Evolutionary conservation across 2,888 invertebrate species (phyloP), one percentile per base, ranked within the genome.

Genomic region (Drosophila nigricruria): DNA sequence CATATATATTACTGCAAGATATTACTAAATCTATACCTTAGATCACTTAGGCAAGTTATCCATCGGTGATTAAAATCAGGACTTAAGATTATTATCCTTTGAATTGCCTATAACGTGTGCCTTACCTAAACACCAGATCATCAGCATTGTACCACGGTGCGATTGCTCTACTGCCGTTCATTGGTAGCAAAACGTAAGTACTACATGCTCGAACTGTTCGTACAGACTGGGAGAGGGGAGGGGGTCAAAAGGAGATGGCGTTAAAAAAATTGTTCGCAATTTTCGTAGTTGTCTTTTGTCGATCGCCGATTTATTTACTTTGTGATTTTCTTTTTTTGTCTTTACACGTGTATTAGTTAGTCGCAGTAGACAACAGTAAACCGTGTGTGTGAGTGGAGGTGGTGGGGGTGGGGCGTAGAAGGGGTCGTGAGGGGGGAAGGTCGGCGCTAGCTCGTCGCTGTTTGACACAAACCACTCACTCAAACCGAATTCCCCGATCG

Each of bases 221-320:
- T 20, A 14, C 30, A 18, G 49, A 12, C 40, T 20, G 18, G 5
- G 5, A n/a, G 16, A 43, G 40, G 57, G 43, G 47, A 57, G 25
- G 56, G 49, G 72, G 45, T 18, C 6, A 30, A 52, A 65, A 77
- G 73, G 66, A 70, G 70, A 61, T 69, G 65, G 61, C 50, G 65
- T 65, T 57, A 75, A 71, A 75, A 45, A 75, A 75, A 79, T 69
- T 70, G 73, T 68, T 81, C 74, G 82, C 73, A 63, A 72, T 74
- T 70, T 75, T 86, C 71, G 81, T 83, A 81, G 79, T 83, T 84
- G 81, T 77, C 80, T 84, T 81, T 84, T 76, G 77, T 73, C 84
- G 79, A 83, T 86, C 71, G 79, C 25, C 50, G 67, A 53, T 68
- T 73, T 69, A 67, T 53, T 38, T 70, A 36, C 68, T 73, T 64